Conservation (phyloP, 2,797 vertebrate genomes). For the Perodicticus potto region DNA sequence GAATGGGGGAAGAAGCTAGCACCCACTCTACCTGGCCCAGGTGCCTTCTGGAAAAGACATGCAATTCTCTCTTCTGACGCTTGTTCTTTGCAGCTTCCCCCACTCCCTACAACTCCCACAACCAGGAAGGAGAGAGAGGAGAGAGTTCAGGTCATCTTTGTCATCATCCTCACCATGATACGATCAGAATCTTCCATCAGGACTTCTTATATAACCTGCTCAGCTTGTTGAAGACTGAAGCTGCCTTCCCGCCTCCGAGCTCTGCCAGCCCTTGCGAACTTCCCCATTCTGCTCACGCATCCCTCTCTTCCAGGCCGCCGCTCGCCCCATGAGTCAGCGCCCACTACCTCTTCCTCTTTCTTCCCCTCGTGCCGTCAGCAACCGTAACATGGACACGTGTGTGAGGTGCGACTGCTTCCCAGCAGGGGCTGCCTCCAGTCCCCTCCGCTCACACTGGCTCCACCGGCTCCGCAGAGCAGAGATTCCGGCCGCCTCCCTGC, state of each 20-base stretch:
- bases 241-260: neutral
- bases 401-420: neutral
- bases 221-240: neutral
- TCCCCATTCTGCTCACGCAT: neutral
- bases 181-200: neutral
- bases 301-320: neutral
- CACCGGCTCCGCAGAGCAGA: neutral
- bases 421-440: neutral
- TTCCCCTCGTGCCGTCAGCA: neutral
- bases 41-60: neutral
- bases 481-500: rapidly evolving
- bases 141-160: neutral
- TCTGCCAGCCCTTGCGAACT: neutral
- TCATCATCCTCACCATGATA: neutral
- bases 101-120: neutral
- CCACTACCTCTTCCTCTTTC: neutral
- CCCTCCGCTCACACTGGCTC: too few relatives aligned
- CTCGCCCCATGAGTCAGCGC: neutral
- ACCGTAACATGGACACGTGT: rapidly evolving
- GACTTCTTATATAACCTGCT: neutral
- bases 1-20: neutral
- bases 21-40: neutral
- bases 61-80: neutral
- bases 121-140: neutral
- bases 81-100: neutral